Evolutionary conservation across 2,797 vertebrate genomes (phyloP).

Genomic region (Falco rusticolus): DNA sequence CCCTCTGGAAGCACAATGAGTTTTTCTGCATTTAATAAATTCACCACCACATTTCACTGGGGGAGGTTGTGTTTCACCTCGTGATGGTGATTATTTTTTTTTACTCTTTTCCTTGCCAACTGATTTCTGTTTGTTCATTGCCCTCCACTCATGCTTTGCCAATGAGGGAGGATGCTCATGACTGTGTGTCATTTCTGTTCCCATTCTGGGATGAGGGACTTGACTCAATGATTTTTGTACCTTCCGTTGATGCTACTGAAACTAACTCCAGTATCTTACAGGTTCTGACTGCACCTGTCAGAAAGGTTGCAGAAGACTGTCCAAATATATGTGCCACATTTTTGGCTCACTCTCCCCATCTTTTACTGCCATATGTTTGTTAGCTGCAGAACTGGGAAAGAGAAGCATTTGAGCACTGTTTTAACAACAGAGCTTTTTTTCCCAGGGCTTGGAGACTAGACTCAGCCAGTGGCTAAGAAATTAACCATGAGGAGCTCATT

Average conservation of each 20-base stretch:
- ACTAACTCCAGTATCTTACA: neutral
- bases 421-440: neutral
- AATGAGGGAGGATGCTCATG: neutral
- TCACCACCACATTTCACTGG: neutral
- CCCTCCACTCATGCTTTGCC: neutral
- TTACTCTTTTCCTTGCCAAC: neutral
- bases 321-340: neutral
- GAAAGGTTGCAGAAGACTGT: neutral
- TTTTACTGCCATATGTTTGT: neutral
- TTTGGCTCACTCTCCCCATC: neutral
- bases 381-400: neutral
- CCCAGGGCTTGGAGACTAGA: neutral
- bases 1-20: neutral
- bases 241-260: neutral
- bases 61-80: neutral
- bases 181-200: neutral
- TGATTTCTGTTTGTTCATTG: neutral
- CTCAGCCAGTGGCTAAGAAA: neutral
- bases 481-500: neutral
- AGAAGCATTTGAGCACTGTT: neutral
- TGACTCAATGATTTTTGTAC: neutral
- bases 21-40: neutral
- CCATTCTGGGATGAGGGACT: neutral
- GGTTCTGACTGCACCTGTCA: neutral
- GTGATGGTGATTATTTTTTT: accelerated